Evolutionary conservation across 2,888 invertebrate species (phyloP), one percentile per base, ranked within the genome.

Genomic region (Odontocolon sp.): DNA sequence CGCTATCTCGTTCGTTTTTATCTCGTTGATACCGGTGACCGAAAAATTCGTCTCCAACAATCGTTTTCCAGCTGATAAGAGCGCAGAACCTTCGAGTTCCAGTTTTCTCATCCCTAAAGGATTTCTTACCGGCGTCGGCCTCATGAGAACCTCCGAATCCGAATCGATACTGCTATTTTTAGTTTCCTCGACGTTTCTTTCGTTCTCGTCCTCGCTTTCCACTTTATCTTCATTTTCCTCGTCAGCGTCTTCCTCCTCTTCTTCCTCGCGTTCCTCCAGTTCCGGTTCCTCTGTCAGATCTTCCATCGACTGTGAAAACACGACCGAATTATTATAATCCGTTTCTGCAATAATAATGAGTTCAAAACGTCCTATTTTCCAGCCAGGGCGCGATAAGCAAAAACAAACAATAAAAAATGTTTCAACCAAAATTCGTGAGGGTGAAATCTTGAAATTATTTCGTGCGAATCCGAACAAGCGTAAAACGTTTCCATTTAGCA

Each of bases 211-310:
- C 23, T 83, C 83, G 9, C 78, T 71, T 28, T 84, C 86, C 36
- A 87, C 88, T 33, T 87, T 86, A 18, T n/a, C n/a, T n/a, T n/a
- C n/a, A n/a, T 88, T 88, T 26, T 87, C 84, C 28, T 87, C 84
- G 14, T 87, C 89, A 56, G 89, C 90, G 50, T 85, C 77, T 23
- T 91, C 91, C 21, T 86, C 87, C 75, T 89, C 89, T 79, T 91
- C 86, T 67, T 86, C 86, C 76, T 87, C 89, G 69, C 85, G 81
- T 72, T 88, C 90, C 81, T 91, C 90, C 33, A 90, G 85, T 75
- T 91, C 89, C 16, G 91, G 91, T 57, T 91, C 88, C 63, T 90
- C 90, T 28, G 79, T 84, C n/a, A 90, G 81, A 77, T 90, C 90
- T 69, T 90, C 90, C 90, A 90, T 90, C 33, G 90, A 90, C 90